Conservation (phyloP, 2,888 invertebrate genomes). For the Pherbina coryleti region DNA sequence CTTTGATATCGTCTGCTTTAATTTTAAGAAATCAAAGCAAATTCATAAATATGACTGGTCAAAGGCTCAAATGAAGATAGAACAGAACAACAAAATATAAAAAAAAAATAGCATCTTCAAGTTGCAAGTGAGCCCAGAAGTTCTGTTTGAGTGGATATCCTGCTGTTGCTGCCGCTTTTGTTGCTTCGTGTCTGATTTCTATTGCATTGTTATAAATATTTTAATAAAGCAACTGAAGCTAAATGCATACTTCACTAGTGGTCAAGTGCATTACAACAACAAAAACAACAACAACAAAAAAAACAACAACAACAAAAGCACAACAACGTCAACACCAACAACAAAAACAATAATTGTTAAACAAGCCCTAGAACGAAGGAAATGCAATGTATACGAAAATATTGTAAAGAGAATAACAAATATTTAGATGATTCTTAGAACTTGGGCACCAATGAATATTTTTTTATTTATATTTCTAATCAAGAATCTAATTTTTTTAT, state of each 20-base stretch:
- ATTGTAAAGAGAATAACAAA: neutral
- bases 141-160: neutral
- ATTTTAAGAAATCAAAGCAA: no score
- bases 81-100: neutral
- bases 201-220: neutral
- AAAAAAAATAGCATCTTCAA: neutral
- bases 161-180: neutral
- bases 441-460: neutral
- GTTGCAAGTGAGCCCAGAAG: neutral
- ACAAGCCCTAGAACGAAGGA: no score
- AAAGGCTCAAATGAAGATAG: neutral
- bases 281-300: no score
- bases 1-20: no score
- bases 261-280: neutral
- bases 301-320: no score
- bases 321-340: no score
- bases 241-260: slow-evolving; percentile 4
- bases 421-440: neutral
- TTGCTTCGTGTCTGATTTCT: neutral
- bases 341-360: no score
- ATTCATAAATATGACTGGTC: neutral
- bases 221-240: neutral
- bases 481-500: no score
- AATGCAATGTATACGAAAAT: neutral
- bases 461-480: neutral